Conservation (phyloP, 2,797 vertebrate genomes). For the Danio choprae region DNA sequence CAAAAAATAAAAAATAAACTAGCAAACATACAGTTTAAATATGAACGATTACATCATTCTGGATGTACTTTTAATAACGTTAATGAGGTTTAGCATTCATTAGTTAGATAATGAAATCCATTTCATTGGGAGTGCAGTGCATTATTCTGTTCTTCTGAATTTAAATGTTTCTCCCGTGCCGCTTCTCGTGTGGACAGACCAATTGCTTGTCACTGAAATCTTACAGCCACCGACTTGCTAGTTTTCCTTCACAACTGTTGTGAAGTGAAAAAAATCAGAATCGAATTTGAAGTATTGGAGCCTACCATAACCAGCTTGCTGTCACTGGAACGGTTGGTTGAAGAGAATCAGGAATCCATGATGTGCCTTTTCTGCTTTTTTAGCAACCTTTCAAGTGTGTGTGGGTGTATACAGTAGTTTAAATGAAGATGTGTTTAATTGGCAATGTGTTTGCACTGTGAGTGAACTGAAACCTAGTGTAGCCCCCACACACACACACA, state of each 20-base stretch:
- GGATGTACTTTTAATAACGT: too few species aligned
- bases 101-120: too few species aligned
- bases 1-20: too few species aligned
- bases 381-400: neutral
- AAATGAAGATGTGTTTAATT: conserved; percentile 23
- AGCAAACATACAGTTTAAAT: too few species aligned
- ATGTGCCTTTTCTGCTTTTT: neutral
- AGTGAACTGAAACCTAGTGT: neutral
- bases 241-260: conserved; percentile 13
- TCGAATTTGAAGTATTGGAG: neutral
- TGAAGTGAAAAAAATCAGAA: conserved; percentile 3
- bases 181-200: too few species aligned
- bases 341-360: neutral
- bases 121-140: too few species aligned
- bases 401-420: conserved; percentile 1
- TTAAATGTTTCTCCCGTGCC: too few species aligned
- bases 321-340: neutral
- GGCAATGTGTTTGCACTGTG: neutral
- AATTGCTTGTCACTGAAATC: neutral
- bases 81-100: too few species aligned
- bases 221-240: conserved; percentile 13
- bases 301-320: neutral
- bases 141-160: too few species aligned
- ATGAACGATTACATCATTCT: too few species aligned
- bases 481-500: neutral